Evolutionary conservation across 2,797 vertebrate genomes (phyloP).

Genomic region (Muscicapa striata): DNA sequence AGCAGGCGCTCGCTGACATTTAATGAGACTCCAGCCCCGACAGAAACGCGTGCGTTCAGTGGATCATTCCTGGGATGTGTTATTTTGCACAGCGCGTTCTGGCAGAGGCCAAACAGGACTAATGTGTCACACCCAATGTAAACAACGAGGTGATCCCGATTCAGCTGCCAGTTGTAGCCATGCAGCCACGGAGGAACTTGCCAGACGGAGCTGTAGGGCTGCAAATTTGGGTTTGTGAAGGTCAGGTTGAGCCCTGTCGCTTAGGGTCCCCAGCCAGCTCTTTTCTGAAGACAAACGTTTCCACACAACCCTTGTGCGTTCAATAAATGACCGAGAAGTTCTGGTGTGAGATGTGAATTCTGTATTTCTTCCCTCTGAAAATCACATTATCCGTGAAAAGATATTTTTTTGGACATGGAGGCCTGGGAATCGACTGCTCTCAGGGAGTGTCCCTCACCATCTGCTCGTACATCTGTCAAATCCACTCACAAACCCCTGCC

Average conservation of each 20-base stretch:
- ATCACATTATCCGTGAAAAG: conserved; percentile 36
- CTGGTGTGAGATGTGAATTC: background rate
- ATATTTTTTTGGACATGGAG: conserved; percentile 40
- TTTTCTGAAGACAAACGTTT: background rate
- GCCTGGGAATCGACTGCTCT: conserved; percentile 44
- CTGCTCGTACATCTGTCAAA: conserved; percentile 58
- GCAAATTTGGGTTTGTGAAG: background rate
- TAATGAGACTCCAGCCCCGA: background rate
- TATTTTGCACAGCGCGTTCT: background rate
- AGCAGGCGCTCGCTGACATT: rapidly evolving
- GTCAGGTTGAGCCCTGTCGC: background rate
- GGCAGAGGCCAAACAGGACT: background rate
- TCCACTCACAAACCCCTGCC: conserved; percentile 39
- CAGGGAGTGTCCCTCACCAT: conserved; percentile 49
- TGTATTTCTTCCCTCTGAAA: conserved; percentile 46
- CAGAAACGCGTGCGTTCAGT: background rate
- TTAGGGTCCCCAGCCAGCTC: background rate
- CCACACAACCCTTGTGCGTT: background rate
- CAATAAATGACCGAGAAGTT: background rate
- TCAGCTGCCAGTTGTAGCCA: background rate
- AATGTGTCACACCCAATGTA: background rate
- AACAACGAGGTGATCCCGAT: background rate
- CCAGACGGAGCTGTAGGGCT: rapidly evolving
- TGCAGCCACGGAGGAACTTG: background rate
- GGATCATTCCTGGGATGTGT: background rate